Evolutionary conservation across 2,113 vertebrate species (phyloP).

Genomic region (Etheostoma cragini): DNA sequence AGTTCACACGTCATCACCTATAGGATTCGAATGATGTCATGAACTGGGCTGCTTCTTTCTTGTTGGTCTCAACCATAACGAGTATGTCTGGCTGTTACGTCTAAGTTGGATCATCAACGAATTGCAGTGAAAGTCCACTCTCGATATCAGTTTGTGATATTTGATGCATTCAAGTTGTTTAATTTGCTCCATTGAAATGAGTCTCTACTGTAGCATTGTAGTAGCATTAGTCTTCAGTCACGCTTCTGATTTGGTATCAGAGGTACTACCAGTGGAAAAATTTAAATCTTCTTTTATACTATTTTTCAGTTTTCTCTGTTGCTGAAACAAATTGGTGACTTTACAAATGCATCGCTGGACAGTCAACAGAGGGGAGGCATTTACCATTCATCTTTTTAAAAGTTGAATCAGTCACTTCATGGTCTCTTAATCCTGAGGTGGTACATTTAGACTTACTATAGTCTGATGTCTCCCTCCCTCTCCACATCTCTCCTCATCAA

Average conservation of each 20-base stretch:
- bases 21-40: conserved; percentile 64
- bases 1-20: conserved; percentile 75
- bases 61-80: conserved; percentile 8
- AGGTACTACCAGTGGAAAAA: neutral
- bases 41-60: conserved; percentile 32
- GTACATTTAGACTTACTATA: conserved; percentile 41
- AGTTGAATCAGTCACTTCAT: neutral
- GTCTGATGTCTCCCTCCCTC: conserved; percentile 52
- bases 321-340: neutral
- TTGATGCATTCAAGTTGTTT: neutral
- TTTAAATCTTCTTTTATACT: neutral
- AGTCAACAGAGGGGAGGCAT: neutral
- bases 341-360: neutral
- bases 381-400: neutral
- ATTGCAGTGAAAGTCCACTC: conserved; percentile 24
- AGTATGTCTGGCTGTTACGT: conserved; percentile 19
- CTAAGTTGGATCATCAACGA: conserved; percentile 26
- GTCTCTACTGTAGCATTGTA: neutral
- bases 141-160: conserved; percentile 10
- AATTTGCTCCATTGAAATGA: neutral
- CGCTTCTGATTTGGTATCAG: neutral
- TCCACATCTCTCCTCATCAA: conserved; percentile 73
- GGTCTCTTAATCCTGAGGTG: conserved; percentile 18
- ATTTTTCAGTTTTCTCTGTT: neutral
- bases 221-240: neutral